Percentiles rank a stretch among this genome's conserved stretches.
These are phyloP conservation scores for Pluvialis apricaria DNA, from an alignment of 2,113 vertebrate species.

Conservation along the genomic window DNA sequence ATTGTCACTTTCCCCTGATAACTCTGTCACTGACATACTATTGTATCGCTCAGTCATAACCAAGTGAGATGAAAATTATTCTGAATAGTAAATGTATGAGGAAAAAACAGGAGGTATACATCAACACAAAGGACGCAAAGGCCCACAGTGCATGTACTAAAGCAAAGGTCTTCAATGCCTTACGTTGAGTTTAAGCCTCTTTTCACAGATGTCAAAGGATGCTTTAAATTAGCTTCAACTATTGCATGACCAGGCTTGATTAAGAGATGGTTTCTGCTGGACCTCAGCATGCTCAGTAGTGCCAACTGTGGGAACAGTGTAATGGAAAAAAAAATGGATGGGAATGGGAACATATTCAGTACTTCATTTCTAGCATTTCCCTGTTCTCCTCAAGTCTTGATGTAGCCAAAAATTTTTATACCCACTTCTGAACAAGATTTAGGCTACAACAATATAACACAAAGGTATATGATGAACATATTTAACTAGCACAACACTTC, in stretches of 20 bases:
- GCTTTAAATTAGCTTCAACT: background rate
- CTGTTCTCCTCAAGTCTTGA: background rate
- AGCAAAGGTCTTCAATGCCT: background rate
- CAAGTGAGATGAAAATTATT: background rate
- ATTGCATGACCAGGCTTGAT: background rate
- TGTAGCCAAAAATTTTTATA: background rate
- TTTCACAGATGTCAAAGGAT: background rate
- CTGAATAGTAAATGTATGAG: background rate
- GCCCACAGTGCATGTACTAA: background rate
- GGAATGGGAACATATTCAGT: background rate
- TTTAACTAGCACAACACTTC: background rate
- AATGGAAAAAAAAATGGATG: background rate
- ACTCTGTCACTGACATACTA: background rate
- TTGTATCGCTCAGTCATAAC: background rate
- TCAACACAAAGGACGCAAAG: background rate
- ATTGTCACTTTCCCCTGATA: background rate
- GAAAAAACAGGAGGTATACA: background rate
- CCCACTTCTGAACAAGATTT: background rate
- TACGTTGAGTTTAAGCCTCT: background rate
- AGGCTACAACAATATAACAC: background rate
- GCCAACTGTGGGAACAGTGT: background rate
- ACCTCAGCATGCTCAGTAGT: background rate
- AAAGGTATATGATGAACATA: background rate
- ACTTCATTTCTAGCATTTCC: background rate
- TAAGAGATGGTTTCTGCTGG: background rate